Evolutionary conservation across 2,888 invertebrate species (phyloP), one percentile per base, ranked within the genome.

Genomic region (Meteorus colon): DNA sequence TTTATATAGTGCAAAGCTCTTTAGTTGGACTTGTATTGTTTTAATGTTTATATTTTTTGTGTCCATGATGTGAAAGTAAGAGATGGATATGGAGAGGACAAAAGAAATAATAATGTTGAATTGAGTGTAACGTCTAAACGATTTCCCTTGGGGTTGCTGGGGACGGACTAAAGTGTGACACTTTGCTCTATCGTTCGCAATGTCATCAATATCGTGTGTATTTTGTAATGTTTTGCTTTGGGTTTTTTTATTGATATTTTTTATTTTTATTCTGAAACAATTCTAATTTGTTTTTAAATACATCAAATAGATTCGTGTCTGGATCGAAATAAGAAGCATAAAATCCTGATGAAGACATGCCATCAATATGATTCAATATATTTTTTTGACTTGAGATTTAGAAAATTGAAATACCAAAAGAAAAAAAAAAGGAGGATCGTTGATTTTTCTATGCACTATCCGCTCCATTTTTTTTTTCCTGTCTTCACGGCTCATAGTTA

Each of bases 341-440:
- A 19, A 55, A 55, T 19, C 19, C 55, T 19, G 19, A 19, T 19
- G 55, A 55, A 55, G 55, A 55, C 19, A 55, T 6, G 55, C 55
- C 24, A 19, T 55, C 10, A 55, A 55, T 55, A 55, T 55, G n/a
- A 55, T 8, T n/a, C 4, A 55, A 19, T n/a, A 19, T 48, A 6
- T 19, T 8, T 55, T 55, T 55, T 24, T 19, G 1, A n/a, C 19
- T 24, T 55, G 4, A 19, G 10, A 19, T 55, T 55, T 24, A 55
- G 19, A 8, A 55, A 55, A 73, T 62, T 34, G 12, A n/a, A 55
- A 41, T 66, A 27, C n/a, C 71, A 71, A 63, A 73, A 72, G 63
- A 55, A 55, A 55, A 55, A 73, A 76, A 73, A 69, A 76, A 34
- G 19, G 16, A 24, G 27, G 14, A 70, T 41, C 41, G 34, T 14